phyloP scores from a whole-genome alignment of 2,888 invertebrate species.

The Choreutis nemorana region DNA sequence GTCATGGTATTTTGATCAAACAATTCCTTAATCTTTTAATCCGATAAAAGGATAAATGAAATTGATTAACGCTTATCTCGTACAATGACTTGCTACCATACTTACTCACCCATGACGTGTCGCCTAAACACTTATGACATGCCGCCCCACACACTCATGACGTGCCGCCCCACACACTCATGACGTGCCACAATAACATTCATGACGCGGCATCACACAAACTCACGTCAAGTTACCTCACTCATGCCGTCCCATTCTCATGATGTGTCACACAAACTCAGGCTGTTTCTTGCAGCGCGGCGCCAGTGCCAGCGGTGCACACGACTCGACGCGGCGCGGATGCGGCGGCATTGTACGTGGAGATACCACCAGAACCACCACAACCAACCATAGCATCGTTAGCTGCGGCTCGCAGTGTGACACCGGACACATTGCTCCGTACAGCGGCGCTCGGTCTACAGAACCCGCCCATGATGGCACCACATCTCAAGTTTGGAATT shows the following conservation, averaged over 20 bases:
- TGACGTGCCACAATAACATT: too few species aligned
- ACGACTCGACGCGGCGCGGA: slow-evolving; percentile 33
- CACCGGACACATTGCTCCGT: slow-evolving; percentile 50
- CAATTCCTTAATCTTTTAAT: too few species aligned
- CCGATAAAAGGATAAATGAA: too few species aligned
- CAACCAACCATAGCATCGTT: slow-evolving; percentile 52
- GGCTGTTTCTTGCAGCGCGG: slow-evolving; percentile 20
- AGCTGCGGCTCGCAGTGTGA: slow-evolving; percentile 53
- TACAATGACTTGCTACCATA: too few species aligned
- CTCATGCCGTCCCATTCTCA: neutral
- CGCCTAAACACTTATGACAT: too few species aligned
- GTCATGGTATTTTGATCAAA: too few species aligned
- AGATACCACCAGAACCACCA: slow-evolving; percentile 42
- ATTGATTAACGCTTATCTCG: too few species aligned
- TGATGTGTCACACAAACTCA: neutral
- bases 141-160: too few species aligned
- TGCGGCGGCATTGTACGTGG: slow-evolving; percentile 52
- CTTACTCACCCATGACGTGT: too few species aligned
- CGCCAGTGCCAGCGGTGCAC: slow-evolving; percentile 38
- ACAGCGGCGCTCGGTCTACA: slow-evolving; percentile 54
- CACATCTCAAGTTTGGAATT: slow-evolving; percentile 73
- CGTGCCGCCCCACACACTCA: too few species aligned
- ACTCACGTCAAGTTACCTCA: slow-evolving; percentile 1
- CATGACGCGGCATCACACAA: too few species aligned
- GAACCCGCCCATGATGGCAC: slow-evolving; percentile 57